Base-by-base conservation (phyloP, 2,888 invertebrate genomes). In the Axea sp. region DNA sequence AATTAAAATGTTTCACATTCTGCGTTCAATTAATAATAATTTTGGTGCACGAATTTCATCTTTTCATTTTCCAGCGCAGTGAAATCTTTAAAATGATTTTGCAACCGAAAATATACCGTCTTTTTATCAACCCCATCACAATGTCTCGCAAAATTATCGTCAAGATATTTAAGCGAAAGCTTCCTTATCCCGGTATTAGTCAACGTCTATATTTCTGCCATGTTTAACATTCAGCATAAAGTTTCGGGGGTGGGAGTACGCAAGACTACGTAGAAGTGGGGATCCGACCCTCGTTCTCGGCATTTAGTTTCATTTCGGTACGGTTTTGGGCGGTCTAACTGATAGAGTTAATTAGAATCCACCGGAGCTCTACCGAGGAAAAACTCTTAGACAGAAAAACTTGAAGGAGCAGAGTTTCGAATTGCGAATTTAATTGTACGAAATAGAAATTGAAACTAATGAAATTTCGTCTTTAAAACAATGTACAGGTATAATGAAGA, bases 301-400 rank as follows among this genome's bases (percentile, higher is more conserved):
- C 57, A 33, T 65, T 71, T 71, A 64, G 71, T 64, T 64, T 65
- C 64, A 65, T 59, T 72, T 72, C 64, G 55, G 64, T 55, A 72
- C 57, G 71, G 57, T 64, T 72, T 72, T 72, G 71, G 71, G 71
- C 71, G 71, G 71, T 64, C 71, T 72, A 49, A 72, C 64, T 57
- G 64, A 72, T 72, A 72, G 55, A 72, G 64, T 72, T 72, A 72
- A 72, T 72, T 64, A 72, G 64, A 57, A 64, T 72, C 57, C 19
- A 28, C 49, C 64, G 57, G 49, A 39, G 62, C 49, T 57, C 17
- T 33, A 43, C 19, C 30, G 59, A 64, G 64, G 41, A 72, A 45
- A 64, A 72, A 43, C 57, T 62, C 71, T 72, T 72, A 64, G 64
- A 55, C 17, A 9, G 14, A 45, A 47, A 43, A 2, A 9, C 1